Conservation (phyloP, 1,140 invertebrate species). For the Cyclina sinensis region DNA sequence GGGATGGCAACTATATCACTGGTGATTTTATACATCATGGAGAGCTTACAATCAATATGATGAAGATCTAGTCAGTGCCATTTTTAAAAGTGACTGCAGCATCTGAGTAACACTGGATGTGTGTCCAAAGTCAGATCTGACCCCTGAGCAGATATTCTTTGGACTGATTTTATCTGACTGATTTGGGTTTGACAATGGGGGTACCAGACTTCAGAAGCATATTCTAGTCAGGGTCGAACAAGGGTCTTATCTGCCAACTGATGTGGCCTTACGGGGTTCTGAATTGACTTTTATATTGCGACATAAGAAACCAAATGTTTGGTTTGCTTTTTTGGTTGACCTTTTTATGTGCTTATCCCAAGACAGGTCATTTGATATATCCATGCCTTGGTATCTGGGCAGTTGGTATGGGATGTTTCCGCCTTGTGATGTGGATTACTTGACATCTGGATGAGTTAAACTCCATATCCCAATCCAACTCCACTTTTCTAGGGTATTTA, state of each 20-base stretch:
- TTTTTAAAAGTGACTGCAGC: background rate
- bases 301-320: no score
- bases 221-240: background rate
- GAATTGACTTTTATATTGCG: no score
- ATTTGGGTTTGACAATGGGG: background rate
- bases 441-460: conserved; percentile 58
- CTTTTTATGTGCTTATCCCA: no score
- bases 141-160: conserved; percentile 1
- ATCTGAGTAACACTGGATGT: no score
- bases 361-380: no score
- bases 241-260: conserved; percentile 39
- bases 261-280: conserved; percentile 24
- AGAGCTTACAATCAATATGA: no score
- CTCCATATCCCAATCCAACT: conserved; percentile 55
- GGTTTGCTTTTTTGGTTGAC: no score
- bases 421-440: conserved; percentile 40
- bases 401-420: conserved; percentile 3
- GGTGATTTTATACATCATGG: no score
- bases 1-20: no score
- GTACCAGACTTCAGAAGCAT: background rate
- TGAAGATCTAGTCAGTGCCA: background rate
- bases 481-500: no score
- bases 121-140: background rate
- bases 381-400: conserved; percentile 57
- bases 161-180: background rate